Base-by-base conservation (phyloP, 2,888 invertebrate species). In the Mechanitis messenoides region DNA sequence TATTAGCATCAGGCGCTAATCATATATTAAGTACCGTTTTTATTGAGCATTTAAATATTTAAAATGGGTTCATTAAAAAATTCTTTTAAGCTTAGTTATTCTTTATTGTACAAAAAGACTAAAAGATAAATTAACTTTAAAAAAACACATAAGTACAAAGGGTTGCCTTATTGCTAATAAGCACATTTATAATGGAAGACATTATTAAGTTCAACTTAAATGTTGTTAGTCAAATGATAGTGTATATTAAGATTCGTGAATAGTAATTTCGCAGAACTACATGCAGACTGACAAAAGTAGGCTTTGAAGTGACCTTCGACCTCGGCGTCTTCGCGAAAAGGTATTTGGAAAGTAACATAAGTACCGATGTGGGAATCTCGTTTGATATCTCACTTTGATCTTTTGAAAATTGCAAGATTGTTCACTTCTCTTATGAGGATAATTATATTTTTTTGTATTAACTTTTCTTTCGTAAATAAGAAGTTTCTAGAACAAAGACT, bases 241-340 rank as follows among this genome's bases (percentile, higher is more conserved):
- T 20, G 20, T 20, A 20, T 20, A 47, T 20, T 20, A 47, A 35
- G 35, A 35, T 47, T 6, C 33, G 31, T 9, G 50, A 11, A 58
- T 53, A 33, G n/a, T 28, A 33, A 58, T 42, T 33, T 53, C 46
- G 47, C 45, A 20, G 46, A 54, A 20, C n/a, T 12, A 38, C 35
- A 33, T 38, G 56, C 55, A 65, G 64, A 68, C 68, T 66, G 66
- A 66, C 63, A 68, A 65, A 71, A 69, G 72, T 72, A 62, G 69
- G 68, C 58, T 63, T 56, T 60, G 64, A 61, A 64, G 68, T 67
- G 62, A 70, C 75, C 70, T 72, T 72, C 74, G 75, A 77, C 74
- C 75, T 70, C 66, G 65, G 65, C 69, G 62, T 69, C 63, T 63
- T 57, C 59, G 59, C 65, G 55, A 54, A 63, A 55, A 62, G 53